Conservation (phyloP, 2,797 vertebrate genomes). For the Gymnothorax javanicus region DNA sequence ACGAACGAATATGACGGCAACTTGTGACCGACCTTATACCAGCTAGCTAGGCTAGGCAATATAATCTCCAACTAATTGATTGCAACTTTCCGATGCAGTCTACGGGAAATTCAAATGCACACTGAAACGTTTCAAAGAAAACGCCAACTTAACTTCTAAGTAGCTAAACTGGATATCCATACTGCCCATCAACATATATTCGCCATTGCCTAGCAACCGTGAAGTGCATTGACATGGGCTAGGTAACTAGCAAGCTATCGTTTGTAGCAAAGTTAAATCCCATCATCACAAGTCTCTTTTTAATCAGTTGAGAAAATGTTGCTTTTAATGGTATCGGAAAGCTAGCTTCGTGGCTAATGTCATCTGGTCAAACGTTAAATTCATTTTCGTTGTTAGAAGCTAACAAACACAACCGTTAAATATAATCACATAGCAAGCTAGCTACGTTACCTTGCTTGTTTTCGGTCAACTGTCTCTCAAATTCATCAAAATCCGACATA, state of each 20-base stretch:
- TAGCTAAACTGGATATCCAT: no score
- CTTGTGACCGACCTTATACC: no score
- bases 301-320: neutral
- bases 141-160: no score
- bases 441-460: constrained; percentile 82
- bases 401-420: neutral
- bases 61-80: neutral
- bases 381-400: neutral
- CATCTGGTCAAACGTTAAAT: neutral
- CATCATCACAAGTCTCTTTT: neutral
- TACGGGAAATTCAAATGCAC: neutral
- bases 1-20: no score
- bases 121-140: neutral
- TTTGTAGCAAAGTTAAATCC: neutral
- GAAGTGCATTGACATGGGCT: neutral
- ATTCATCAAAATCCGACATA: constrained; percentile 93
- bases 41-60: neutral
- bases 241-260: neutral
- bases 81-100: neutral
- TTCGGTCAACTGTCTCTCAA: constrained; percentile 87
- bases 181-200: neutral
- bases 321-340: neutral
- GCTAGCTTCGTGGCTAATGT: neutral
- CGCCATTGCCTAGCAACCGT: neutral
- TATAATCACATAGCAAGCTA: neutral